These are phyloP conservation scores for Corythucha ciliata DNA, from an alignment of 2,888 invertebrate species.

Conservation along the genomic window DNA sequence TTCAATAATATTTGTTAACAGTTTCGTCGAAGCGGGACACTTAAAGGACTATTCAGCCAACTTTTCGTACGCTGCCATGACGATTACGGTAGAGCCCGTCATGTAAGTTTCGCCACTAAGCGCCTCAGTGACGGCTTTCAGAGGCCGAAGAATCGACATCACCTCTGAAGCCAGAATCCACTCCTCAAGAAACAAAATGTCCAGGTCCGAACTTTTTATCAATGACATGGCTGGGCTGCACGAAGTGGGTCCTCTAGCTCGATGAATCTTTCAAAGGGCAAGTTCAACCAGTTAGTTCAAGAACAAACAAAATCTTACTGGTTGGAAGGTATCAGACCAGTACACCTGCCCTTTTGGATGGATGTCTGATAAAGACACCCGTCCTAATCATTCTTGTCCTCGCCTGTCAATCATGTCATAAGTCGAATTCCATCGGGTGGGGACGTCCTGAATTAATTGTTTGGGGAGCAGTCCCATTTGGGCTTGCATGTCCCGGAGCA, in stretches of 20 bases:
- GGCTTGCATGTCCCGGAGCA: neutral
- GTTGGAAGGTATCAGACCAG: too few relatives aligned
- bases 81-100: conserved; percentile 17
- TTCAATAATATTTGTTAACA: too few relatives aligned
- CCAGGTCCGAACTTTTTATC: neutral
- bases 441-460: conserved; percentile 25
- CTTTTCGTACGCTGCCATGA: too few relatives aligned
- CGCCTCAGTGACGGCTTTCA: conserved; percentile 22
- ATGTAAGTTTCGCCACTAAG: conserved; percentile 27
- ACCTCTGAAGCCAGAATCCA: conserved; percentile 9
- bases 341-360: too few relatives aligned
- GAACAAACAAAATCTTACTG: too few relatives aligned
- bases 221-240: neutral
- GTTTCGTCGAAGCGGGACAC: too few relatives aligned
- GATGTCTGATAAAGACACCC: too few relatives aligned
- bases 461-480: conserved; percentile 11
- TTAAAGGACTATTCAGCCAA: too few relatives aligned
- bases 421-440: conserved; percentile 23
- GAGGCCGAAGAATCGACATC: conserved; percentile 22
- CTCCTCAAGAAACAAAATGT: neutral
- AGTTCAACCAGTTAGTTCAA: too few relatives aligned
- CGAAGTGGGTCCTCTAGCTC: conserved; percentile 19
- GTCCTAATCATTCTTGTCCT: too few relatives aligned
- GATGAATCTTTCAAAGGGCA: conserved; percentile 23
- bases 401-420: conserved; percentile 19